Evolutionary conservation across 2,888 invertebrate species (phyloP).

Genomic region (Eupithecia exiguata): DNA sequence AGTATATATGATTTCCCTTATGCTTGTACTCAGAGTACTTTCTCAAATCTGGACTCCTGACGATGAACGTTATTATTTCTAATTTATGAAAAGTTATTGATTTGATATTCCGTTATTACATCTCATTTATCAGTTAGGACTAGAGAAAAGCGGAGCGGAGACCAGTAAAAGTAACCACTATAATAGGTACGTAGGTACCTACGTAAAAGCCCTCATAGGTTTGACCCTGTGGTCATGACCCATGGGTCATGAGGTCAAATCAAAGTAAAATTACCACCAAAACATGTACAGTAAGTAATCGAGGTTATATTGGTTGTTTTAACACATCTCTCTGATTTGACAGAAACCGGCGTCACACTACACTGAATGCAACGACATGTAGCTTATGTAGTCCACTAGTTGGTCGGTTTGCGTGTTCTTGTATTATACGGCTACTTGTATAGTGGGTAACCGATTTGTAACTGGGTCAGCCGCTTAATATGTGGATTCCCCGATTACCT

Average conservation of each 20-base stretch:
- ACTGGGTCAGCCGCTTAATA: conserved; percentile 42
- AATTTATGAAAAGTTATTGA: neutral
- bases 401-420: conserved; percentile 2
- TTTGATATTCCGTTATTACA: neutral
- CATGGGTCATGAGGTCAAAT: neutral
- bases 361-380: neutral
- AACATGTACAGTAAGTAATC: neutral
- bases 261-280: neutral
- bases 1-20: conserved; percentile 12
- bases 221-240: too few relatives aligned
- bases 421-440: conserved; percentile 14
- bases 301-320: neutral
- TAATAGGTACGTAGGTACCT: too few relatives aligned
- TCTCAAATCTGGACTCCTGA: neutral
- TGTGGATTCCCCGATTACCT: conserved; percentile 42
- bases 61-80: neutral
- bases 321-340: neutral
- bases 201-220: too few relatives aligned
- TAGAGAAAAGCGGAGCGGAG: neutral
- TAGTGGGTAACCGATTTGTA: conserved; percentile 36
- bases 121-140: neutral
- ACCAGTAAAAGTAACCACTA: neutral
- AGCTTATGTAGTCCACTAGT: neutral
- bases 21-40: neutral
- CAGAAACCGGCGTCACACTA: neutral